Base-by-base conservation (phyloP, 2,888 invertebrate species). In the Hypolimnas misippus region DNA sequence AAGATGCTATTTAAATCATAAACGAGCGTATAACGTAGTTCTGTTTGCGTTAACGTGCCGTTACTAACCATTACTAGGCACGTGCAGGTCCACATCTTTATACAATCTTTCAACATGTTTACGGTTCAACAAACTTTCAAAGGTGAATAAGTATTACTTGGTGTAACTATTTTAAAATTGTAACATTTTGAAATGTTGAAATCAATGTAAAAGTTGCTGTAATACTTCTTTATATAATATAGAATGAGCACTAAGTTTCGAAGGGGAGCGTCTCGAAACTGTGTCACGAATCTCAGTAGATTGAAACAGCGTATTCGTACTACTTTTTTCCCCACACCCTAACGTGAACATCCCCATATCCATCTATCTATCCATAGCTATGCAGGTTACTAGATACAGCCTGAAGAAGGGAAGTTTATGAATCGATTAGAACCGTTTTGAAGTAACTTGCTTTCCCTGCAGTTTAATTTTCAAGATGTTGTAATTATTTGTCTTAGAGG, bases 101-200 rank as follows among this genome's bases (percentile, higher is more conserved):
- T 78, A 79, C 79, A 78, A 84, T 89, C 89, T 87, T 86, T 89
- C 89, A 86, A 76, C 75, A 69, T 83, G 84, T 85, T 83, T 81
- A 84, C 78, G 75, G 87, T 87, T 88, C 86, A 89, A 86, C 72
- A 87, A 81, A 87, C 85, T 82, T 79, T 65, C 65, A 66, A 69
- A 70, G 64, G 65, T 66, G 66, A 63, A 64, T 69, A 62, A 62
- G 52, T 49, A 56, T 44, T 67, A 68, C 64, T 66, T 65, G 56
- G 44, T 54, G 62, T 65, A 60, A 69, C 61, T 66, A 67, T 69
- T 72, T 70, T 62, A 57, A 63, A 66, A 62, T 59, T 57, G 54
- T 63, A 63, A 60, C 59, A 60, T 54, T 50, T 55, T 67, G 56
- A 59, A 61, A 60, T 29, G 10, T 29, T 29, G 12, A 25, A 14